Conservation (phyloP, 2,113 vertebrate genomes). For the Grallaria varia region DNA sequence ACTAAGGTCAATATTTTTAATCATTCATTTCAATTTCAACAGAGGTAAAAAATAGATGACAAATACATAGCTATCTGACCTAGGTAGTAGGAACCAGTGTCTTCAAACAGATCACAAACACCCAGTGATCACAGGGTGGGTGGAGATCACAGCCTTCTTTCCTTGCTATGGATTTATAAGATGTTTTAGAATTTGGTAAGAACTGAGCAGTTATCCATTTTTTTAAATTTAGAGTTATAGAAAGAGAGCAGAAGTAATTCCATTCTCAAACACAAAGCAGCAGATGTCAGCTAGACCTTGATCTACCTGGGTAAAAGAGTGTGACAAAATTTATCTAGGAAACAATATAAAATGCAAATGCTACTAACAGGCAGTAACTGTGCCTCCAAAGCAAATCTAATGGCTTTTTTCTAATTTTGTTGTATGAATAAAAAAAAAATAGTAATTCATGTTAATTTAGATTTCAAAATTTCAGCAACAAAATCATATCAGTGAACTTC, state of each 20-base stretch:
- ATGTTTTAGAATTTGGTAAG: not conserved
- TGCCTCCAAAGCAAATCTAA: not conserved
- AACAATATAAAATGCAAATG: not conserved
- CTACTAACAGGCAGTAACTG: not conserved
- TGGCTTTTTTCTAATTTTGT: not conserved
- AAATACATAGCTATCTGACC: not conserved
- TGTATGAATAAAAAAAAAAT: not conserved
- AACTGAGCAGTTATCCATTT: not conserved
- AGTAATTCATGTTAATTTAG: not conserved
- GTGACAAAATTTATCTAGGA: not conserved
- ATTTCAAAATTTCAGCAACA: not conserved
- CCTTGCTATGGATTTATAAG: not conserved
- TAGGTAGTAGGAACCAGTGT: not conserved
- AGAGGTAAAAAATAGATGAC: not conserved
- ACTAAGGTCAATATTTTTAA: constrained; percentile 10
- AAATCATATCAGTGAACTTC: not conserved
- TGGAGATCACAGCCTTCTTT: not conserved
- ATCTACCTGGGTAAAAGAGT: not conserved
- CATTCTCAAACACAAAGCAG: not conserved
- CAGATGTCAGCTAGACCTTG: not conserved
- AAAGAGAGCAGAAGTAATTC: not conserved
- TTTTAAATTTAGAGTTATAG: not conserved
- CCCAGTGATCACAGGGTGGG: too few relatives aligned
- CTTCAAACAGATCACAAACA: too few relatives aligned
- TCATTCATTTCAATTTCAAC: not conserved